Evolutionary conservation across 30 jellyfish, hydroid and myxozoan genomes (phyloP).

Genomic region (Chrysaora quinquecirrha): DNA sequence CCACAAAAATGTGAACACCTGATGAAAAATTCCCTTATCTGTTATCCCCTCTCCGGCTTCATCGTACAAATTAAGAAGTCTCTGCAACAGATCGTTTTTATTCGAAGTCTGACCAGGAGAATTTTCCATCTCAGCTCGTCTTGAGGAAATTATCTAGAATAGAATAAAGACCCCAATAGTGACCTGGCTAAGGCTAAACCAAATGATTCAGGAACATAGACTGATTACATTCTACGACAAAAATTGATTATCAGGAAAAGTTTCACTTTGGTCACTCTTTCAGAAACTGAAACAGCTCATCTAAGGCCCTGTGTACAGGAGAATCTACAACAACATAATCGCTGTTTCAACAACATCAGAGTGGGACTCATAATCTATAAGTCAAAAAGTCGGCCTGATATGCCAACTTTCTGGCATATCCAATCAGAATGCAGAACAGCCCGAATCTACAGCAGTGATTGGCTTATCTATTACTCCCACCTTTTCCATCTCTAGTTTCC

Average conservation of each 20-base stretch:
- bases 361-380: too few relatives aligned
- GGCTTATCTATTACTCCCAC: too few relatives aligned
- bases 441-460: too few relatives aligned
- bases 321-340: too few relatives aligned
- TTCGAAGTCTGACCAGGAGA: slow-evolving; percentile 31
- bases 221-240: not conserved
- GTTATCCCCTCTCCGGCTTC: slow-evolving; percentile 36
- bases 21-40: slow-evolving; percentile 53
- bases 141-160: slow-evolving; percentile 35
- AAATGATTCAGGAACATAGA: not conserved
- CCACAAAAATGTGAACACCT: slow-evolving; percentile 53
- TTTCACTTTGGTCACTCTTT: too few relatives aligned
- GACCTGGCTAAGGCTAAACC: too few relatives aligned
- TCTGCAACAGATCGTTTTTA: slow-evolving; percentile 42
- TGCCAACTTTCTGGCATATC: too few relatives aligned
- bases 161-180: too few relatives aligned
- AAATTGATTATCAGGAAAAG: not conserved
- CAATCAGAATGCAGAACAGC: too few relatives aligned
- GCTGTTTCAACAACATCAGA: too few relatives aligned
- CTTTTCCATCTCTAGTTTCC: too few relatives aligned
- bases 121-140: slow-evolving; percentile 39
- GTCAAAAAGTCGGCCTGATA: too few relatives aligned
- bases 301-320: not conserved
- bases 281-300: not conserved
- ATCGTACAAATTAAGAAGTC: slow-evolving; percentile 30